Conservation (phyloP, 2,888 invertebrate species). For the Drosophila neoperkinsi region DNA sequence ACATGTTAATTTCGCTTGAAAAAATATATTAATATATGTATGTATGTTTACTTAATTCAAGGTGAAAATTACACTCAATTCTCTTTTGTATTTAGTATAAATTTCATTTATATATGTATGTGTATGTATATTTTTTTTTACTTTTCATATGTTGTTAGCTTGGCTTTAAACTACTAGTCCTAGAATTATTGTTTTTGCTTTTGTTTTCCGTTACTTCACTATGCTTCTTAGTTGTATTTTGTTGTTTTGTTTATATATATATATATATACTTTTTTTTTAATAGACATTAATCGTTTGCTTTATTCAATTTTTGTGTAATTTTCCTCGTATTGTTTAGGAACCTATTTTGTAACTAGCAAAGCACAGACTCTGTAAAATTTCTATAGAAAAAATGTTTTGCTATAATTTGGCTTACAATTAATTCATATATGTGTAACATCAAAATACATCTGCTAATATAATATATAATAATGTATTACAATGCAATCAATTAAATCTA, state of each 20-base stretch:
- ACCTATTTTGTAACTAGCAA: slow-evolving; percentile 79
- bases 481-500: slow-evolving; percentile 33
- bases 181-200: slow-evolving; percentile 64
- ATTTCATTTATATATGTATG: slow-evolving; percentile 48
- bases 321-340: slow-evolving; percentile 60
- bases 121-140: slow-evolving; percentile 50
- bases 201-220: slow-evolving; percentile 44
- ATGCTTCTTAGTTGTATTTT: slow-evolving; percentile 21
- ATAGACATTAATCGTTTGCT: slow-evolving; percentile 12
- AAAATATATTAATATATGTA: slow-evolving; percentile 49
- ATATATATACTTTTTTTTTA: slow-evolving; percentile 4
- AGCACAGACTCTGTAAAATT: slow-evolving; percentile 66
- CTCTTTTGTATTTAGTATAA: slow-evolving; percentile 30
- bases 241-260: neutral
- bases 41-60: slow-evolving; percentile 33
- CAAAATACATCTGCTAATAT: slow-evolving; percentile 62
- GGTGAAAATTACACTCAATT: slow-evolving; percentile 37
- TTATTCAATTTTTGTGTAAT: slow-evolving; percentile 31
- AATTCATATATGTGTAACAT: slow-evolving; percentile 76
- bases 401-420: slow-evolving; percentile 74
- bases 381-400: slow-evolving; percentile 67
- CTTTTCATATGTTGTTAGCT: slow-evolving; percentile 67
- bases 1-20: slow-evolving; percentile 73
- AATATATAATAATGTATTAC: slow-evolving; percentile 28
- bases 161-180: slow-evolving; percentile 70